Percentiles rank a stretch among this genome's conserved stretches.
phyloP scores from a whole-genome alignment of 2,113 vertebrate species.

The Mesembrinibis cayennensis region DNA sequence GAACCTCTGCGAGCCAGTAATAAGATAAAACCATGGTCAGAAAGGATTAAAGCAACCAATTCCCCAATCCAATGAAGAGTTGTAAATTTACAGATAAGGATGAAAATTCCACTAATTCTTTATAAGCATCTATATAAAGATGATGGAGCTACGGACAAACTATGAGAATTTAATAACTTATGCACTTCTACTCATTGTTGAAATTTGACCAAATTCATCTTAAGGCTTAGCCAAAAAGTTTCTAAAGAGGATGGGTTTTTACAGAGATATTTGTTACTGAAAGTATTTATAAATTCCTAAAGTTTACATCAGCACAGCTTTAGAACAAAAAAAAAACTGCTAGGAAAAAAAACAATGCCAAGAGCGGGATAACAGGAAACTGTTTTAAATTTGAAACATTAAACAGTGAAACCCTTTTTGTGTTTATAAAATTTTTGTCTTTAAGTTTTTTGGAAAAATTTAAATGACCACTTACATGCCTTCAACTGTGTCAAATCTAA shows the following conservation, averaged over 20 bases:
- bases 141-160: neutral
- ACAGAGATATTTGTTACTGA: neutral
- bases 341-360: neutral
- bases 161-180: neutral
- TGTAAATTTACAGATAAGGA: neutral
- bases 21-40: neutral
- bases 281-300: neutral
- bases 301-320: conserved; percentile 8
- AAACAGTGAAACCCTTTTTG: conserved; percentile 50
- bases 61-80: neutral
- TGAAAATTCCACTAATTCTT: neutral
- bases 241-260: neutral
- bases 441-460: conserved; percentile 71
- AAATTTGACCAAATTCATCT: neutral
- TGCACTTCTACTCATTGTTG: neutral
- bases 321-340: neutral
- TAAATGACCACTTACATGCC: conserved; percentile 93
- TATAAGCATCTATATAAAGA: neutral
- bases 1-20: conserved; percentile 1
- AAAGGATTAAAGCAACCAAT: neutral
- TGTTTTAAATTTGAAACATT: conserved; percentile 54
- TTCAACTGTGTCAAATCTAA: conserved; percentile 93
- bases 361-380: neutral
- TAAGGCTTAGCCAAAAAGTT: neutral
- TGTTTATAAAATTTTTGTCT: conserved; percentile 43